Conservation (phyloP, 2,797 vertebrate genomes). For the Anniella stebbinsi region DNA sequence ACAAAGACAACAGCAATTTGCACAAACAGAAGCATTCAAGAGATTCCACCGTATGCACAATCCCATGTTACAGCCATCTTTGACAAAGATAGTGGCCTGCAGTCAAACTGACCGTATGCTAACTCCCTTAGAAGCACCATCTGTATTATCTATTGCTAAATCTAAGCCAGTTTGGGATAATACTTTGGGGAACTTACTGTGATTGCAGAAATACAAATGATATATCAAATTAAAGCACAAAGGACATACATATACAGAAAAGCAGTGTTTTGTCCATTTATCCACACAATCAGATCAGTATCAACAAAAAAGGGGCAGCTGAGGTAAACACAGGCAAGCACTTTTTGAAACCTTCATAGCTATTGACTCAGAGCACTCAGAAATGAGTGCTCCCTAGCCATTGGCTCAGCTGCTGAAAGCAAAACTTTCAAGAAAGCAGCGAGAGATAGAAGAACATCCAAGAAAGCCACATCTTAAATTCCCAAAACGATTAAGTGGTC, state of each 20-base stretch:
- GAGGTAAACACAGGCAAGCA: background rate
- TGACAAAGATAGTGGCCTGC: background rate
- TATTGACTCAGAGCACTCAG: background rate
- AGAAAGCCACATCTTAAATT: background rate
- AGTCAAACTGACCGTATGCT: background rate
- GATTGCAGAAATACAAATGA: background rate
- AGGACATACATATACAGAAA: background rate
- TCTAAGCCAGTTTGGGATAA: background rate
- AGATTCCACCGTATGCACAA: background rate
- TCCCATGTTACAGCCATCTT: background rate
- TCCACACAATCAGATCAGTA: background rate
- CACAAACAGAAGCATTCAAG: conserved; percentile 35
- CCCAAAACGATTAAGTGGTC: background rate
- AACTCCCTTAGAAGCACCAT: background rate
- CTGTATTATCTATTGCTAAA: background rate
- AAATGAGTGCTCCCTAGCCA: background rate
- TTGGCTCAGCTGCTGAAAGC: background rate
- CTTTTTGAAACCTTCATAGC: background rate
- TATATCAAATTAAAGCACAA: background rate
- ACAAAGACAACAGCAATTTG: conserved; percentile 55
- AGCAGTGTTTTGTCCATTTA: background rate
- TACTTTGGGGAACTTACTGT: background rate
- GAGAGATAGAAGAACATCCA: background rate
- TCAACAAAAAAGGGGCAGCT: background rate
- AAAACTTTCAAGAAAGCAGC: background rate